phyloP scores from a whole-genome alignment of 2,113 vertebrate genomes.

The Trichechus manatus region DNA sequence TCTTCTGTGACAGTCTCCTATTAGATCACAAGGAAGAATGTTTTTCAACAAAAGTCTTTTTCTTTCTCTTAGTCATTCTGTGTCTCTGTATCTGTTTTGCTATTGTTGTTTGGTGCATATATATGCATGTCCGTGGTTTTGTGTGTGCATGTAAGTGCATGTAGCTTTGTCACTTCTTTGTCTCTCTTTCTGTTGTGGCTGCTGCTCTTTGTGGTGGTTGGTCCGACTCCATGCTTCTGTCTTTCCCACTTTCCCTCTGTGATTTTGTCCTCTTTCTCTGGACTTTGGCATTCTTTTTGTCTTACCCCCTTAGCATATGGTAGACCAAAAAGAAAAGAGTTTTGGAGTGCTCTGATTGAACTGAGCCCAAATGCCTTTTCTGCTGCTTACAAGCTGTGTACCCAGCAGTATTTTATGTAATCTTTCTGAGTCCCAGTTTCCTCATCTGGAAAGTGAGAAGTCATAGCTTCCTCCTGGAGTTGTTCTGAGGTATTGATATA shows the following conservation, averaged over 20 bases:
- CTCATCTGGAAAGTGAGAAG: background rate
- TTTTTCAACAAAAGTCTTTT: background rate
- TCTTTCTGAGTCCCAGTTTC: background rate
- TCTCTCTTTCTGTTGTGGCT: background rate
- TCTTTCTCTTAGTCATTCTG: background rate
- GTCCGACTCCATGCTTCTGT: background rate
- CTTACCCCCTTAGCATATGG: background rate
- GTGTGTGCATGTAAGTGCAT: fast-evolving
- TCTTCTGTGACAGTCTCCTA: background rate
- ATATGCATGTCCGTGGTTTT: background rate
- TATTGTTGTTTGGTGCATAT: background rate
- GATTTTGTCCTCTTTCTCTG: background rate
- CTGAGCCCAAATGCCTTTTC: background rate
- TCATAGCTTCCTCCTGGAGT: fast-evolving
- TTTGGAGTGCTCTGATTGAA: background rate
- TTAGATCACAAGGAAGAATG: background rate
- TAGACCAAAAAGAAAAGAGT: background rate
- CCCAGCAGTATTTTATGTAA: background rate
- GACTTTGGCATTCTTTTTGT: background rate
- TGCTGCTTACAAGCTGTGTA: background rate
- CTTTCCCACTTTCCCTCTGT: background rate
- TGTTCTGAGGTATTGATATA: too few species aligned
- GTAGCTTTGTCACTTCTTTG: background rate
- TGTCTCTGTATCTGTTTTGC: background rate
- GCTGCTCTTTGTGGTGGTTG: background rate